Percentiles rank a stretch among this genome's conserved stretches.
Conservation (phyloP, 2,113 vertebrate genomes). For the Nyctibius bracteatus region DNA sequence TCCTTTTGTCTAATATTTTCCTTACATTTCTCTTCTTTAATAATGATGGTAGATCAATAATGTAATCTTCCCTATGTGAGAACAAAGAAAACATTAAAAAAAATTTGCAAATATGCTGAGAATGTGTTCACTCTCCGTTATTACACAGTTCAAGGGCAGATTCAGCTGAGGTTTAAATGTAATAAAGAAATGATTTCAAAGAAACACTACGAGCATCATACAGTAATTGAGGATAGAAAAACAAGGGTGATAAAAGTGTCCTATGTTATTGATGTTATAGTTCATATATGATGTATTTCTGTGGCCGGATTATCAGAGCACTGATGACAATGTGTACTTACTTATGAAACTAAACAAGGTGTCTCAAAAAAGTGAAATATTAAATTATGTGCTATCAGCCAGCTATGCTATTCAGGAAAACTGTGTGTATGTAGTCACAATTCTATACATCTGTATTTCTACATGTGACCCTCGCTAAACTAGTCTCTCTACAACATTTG, state of each 20-base stretch:
- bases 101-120: not conserved
- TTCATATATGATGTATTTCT: conserved; percentile 41
- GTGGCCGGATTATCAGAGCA: conserved; percentile 23
- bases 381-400: conserved; percentile 15
- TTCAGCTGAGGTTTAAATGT: conserved; percentile 34
- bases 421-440: not conserved
- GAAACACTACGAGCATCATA: not conserved
- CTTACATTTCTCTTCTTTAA: not conserved
- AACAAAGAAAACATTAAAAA: not conserved
- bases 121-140: conserved; percentile 3
- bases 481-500: not conserved
- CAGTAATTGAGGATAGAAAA: conserved; percentile 36
- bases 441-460: conserved; percentile 11
- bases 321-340: not conserved
- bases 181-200: conserved; percentile 26
- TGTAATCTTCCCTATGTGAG: not conserved
- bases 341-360: conserved; percentile 32
- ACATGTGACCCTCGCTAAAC: not conserved
- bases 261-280: conserved; percentile 37
- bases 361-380: conserved; percentile 50
- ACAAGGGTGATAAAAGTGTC: conserved; percentile 29
- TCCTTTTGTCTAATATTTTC: not conserved
- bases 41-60: not conserved
- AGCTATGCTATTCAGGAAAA: not conserved
- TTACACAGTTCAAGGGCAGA: conserved; percentile 47